Evolutionary conservation across 2,113 vertebrate genomes (phyloP).

Genomic region (Oreocharis arfaki): DNA sequence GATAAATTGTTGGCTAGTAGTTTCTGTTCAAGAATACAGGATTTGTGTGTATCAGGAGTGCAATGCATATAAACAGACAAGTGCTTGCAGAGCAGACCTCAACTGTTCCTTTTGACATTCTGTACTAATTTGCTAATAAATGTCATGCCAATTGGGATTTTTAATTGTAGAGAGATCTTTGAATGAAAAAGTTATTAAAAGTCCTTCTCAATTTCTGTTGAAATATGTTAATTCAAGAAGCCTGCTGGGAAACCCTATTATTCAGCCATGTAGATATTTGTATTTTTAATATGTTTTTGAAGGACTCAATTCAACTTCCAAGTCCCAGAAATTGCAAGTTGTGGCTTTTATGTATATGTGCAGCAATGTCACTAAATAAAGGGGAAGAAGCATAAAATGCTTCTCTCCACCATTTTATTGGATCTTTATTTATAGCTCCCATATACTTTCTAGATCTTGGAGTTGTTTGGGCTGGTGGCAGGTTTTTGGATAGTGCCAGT

Average conservation of each 20-base stretch:
- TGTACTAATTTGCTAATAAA: neutral
- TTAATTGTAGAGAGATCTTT: neutral
- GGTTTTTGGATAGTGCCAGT: neutral
- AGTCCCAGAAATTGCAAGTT: neutral
- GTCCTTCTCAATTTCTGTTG: neutral
- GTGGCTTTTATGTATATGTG: neutral
- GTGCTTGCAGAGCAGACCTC: neutral
- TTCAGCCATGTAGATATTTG: neutral
- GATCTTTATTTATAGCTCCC: neutral
- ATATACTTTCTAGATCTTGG: neutral
- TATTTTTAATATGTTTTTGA: neutral
- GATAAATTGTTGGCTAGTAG: neutral
- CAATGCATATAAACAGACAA: neutral
- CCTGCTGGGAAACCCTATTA: neutral
- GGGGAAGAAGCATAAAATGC: neutral
- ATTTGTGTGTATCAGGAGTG: neutral
- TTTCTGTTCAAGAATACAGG: neutral
- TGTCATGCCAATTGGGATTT: neutral
- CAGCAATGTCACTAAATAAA: neutral
- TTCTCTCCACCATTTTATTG: neutral
- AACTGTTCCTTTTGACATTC: neutral
- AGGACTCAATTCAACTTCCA: neutral
- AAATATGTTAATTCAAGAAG: neutral
- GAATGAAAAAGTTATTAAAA: neutral
- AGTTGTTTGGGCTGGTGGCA: neutral